phyloP scores from a whole-genome alignment of 2,113 vertebrate genomes.

The Eubucco bourcierii region DNA sequence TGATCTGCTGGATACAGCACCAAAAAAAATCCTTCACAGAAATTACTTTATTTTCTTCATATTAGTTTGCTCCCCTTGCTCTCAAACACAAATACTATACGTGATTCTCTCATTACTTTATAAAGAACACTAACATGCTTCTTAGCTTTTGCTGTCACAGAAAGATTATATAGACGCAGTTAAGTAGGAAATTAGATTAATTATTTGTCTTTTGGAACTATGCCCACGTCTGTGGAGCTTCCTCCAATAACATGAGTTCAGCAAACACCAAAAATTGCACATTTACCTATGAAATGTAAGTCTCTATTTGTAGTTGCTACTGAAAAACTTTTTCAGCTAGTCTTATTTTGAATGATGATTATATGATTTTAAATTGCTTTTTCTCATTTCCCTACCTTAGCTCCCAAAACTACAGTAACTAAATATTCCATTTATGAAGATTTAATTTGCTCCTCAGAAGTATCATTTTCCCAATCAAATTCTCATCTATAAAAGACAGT shows the following conservation, averaged over 20 bases:
- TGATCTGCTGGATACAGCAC: neutral
- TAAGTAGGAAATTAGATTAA: neutral
- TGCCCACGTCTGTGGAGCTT: neutral
- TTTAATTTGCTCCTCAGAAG: constrained; percentile 19
- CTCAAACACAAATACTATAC: neutral
- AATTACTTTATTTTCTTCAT: neutral
- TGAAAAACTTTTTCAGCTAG: constrained; percentile 49
- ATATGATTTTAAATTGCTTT: constrained; percentile 43
- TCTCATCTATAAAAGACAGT: constrained; percentile 22
- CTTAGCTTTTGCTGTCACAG: neutral
- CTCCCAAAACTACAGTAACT: neutral
- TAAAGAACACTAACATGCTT: neutral
- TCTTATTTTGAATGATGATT: constrained; percentile 28
- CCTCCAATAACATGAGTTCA: neutral
- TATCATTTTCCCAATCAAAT: constrained; percentile 26
- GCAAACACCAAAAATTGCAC: neutral
- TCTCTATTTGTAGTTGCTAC: neutral
- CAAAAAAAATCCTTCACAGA: neutral
- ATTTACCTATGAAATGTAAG: constrained; percentile 3
- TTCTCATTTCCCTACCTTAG: constrained; percentile 19
- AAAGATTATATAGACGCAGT: neutral
- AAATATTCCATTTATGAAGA: constrained; percentile 37
- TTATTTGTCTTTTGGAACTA: neutral
- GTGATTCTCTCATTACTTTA: neutral
- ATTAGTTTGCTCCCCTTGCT: neutral